Conservation (phyloP, 2,113 vertebrate genomes). For the Ceratotherium simum region DNA sequence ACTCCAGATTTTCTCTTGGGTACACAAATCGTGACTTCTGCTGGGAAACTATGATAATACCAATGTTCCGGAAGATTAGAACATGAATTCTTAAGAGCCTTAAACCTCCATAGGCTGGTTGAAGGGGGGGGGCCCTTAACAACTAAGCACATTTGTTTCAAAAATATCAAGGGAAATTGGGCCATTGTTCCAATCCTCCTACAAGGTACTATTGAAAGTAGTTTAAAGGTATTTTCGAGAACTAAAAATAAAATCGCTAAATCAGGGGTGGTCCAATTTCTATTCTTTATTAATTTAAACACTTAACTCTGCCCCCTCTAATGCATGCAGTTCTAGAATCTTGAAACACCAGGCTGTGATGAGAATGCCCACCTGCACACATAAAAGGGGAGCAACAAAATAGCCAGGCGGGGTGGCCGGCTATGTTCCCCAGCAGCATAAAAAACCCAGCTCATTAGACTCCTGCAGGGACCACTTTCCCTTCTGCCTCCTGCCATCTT, state of each 20-base stretch:
- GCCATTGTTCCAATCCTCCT: conserved; percentile 69
- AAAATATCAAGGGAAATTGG: conserved; percentile 55
- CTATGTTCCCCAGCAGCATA: not conserved
- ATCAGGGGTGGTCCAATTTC: conserved; percentile 44
- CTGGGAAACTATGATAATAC: conserved; percentile 72
- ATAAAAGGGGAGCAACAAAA: not conserved
- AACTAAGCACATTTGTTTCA: conserved; percentile 55
- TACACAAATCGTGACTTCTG: conserved; percentile 64
- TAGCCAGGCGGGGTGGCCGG: not conserved
- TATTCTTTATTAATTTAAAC: conserved; percentile 46
- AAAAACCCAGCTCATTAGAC: not conserved
- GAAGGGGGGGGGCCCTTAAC: not conserved
- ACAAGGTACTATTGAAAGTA: conserved; percentile 53
- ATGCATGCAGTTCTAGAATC: conserved; percentile 40
- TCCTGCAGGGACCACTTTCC: not conserved
- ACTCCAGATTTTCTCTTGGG: conserved; percentile 68
- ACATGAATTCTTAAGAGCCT: conserved; percentile 69
- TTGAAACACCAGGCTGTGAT: conserved; percentile 26
- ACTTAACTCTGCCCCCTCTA: conserved; percentile 4
- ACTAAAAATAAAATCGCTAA: conserved; percentile 63
- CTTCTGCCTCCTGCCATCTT: not conserved
- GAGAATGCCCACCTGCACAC: not conserved
- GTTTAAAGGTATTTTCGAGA: conserved; percentile 71
- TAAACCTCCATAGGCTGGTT: not conserved
- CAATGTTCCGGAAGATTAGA: conserved; percentile 69